Base-by-base conservation (phyloP, 2,888 invertebrate genomes). In the Dryomyza anilis region DNA sequence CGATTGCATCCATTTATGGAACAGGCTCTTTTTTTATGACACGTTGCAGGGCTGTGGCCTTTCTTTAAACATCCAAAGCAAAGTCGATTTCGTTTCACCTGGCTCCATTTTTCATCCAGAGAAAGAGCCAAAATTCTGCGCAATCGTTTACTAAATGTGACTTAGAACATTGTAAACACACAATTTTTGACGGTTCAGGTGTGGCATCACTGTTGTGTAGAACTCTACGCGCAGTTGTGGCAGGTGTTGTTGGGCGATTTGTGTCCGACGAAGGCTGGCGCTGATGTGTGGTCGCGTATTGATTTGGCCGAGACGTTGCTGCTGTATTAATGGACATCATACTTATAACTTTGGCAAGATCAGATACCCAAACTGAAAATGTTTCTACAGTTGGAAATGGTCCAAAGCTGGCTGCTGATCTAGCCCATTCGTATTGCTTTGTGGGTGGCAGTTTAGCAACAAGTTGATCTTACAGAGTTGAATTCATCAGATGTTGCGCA, bases 371-470 rank as follows among this genome's bases (percentile, higher is more conserved):
- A 19, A 50, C 43, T 14, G 64, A 19, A 58, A 68, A 66, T 33
- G 64, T 46, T 48, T 64, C 64, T 19, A 67, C 19, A 19, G 59
- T 65, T 55, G 66, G 58, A 53, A 30, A 62, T 45, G 67, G 64
- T 30, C 30, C 30, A 33, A 61, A 6, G 2, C 52, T 65, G 8
- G 46, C 43, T 8, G 64, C 65, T 45, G 30, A 52, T 45, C 58
- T 67, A n/a, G 62, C 59, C 65, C 68, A 68, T 43, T 68, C 68
- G 52, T 64, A 68, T 50, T 67, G 67, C 46, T 69, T 67, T 10
- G 66, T 63, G n/a, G 60, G 66, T 19, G 67, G 68, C 29, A 68
- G 14, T 43, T 68, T 70, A 16, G 33, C 33, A 12, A 67, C 45
- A n/a, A 70, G 45, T 19, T 68, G 61, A 16, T 66, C 65, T 36